These are phyloP conservation scores for Pachypanchax playfairii DNA, from an alignment of 2,113 vertebrate genomes.

Conservation along the genomic window DNA sequence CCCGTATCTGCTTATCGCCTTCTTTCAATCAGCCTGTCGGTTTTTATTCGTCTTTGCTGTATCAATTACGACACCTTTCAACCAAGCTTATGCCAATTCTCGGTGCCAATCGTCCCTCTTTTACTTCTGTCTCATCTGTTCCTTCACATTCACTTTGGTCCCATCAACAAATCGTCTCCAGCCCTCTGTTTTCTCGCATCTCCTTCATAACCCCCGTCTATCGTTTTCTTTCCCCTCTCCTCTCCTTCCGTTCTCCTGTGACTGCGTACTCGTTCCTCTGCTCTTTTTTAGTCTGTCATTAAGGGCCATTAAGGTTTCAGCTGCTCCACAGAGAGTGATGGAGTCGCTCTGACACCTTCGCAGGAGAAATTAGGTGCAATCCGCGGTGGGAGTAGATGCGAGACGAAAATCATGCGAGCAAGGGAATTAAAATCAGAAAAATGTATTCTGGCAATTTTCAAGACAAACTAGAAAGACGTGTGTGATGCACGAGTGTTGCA, in stretches of 20 bases:
- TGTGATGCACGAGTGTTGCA: constrained; percentile 7
- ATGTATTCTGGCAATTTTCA: constrained; percentile 19
- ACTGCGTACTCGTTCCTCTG: constrained; percentile 10
- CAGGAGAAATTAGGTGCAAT: constrained; percentile 39
- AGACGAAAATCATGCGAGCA: constrained; percentile 34
- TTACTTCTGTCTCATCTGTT: constrained; percentile 22
- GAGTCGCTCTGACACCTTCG: constrained; percentile 46
- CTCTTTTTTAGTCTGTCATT: constrained; percentile 50
- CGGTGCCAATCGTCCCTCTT: constrained; percentile 3
- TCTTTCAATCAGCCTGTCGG: constrained; percentile 36
- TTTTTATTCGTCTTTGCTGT: constrained; percentile 43
- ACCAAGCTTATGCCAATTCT: constrained; percentile 11
- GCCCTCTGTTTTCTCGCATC: constrained; percentile 57
- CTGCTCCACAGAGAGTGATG: constrained; percentile 34
- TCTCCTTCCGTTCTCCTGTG: constrained; percentile 17
- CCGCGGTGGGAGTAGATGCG: constrained; percentile 31
- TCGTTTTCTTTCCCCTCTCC: constrained; percentile 29
- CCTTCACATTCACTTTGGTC: constrained; percentile 39
- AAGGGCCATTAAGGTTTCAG: constrained; percentile 53
- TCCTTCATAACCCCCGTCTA: constrained; percentile 25
- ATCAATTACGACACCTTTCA: constrained; percentile 41
- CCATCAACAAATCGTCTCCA: constrained; percentile 51
- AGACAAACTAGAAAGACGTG: not conserved
- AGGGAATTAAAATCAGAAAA: constrained; percentile 36
- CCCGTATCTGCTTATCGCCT: constrained; percentile 30